phyloP scores from a whole-genome alignment of 2,113 vertebrate species.

The Sula dactylatra region DNA sequence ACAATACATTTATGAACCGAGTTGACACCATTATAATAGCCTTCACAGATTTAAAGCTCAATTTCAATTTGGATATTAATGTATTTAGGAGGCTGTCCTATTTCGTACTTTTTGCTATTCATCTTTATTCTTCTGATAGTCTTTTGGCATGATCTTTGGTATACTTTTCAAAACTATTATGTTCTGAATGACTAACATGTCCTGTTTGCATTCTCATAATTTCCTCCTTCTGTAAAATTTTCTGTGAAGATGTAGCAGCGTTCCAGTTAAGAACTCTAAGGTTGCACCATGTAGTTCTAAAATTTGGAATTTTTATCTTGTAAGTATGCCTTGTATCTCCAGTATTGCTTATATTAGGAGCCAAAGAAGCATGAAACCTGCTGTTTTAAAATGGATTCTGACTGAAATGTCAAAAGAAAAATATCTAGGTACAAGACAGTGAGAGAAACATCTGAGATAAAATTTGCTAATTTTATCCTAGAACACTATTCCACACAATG shows the following conservation, averaged over 20 bases:
- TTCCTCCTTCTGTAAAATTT: not conserved
- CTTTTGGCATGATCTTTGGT: not conserved
- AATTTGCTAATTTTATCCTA: slow-evolving; percentile 7
- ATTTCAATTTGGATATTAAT: not conserved
- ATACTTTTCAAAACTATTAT: not conserved
- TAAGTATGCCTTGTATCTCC: not conserved
- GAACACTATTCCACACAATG: not conserved
- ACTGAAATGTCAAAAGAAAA: slow-evolving; percentile 8
- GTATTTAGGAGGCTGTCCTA: not conserved
- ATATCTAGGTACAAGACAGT: not conserved
- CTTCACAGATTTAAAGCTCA: not conserved
- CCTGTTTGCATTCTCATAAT: not conserved
- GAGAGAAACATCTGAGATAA: not conserved
- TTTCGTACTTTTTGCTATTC: not conserved
- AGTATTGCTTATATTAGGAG: not conserved
- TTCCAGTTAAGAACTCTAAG: not conserved
- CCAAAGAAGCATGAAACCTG: not conserved
- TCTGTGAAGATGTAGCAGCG: not conserved
- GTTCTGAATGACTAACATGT: not conserved
- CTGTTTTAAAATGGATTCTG: not conserved
- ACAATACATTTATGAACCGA: not conserved
- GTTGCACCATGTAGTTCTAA: not conserved
- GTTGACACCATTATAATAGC: not conserved
- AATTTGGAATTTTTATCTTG: not conserved
- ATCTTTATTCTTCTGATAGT: not conserved